Evolutionary conservation across 2,797 vertebrate species (phyloP), one percentile per base, ranked within the genome.

Genomic region (Pelodytes ibericus): DNA sequence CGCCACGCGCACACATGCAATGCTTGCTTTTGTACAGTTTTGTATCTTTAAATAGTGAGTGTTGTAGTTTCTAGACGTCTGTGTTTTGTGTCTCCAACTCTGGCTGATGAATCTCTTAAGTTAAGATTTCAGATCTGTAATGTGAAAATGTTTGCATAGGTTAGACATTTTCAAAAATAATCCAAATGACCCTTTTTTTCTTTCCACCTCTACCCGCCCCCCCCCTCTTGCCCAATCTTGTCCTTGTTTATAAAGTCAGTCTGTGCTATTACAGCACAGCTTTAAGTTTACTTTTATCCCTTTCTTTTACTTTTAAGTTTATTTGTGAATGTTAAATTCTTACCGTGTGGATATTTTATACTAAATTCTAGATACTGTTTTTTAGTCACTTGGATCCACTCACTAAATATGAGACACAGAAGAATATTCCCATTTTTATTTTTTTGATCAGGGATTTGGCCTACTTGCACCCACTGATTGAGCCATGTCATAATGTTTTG

Each of bases 311-410:
- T 62, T 39, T 31, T 53, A 15, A 2, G 24, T 7, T 31, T 58
- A 36, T 18, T 10, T 60, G 15, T 59, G 44, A 33, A 22, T 60
- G 63, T 68, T 31, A 22, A 31, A 64, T 75, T 62, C 74, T 75
- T 75, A 36, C 53, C 56, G 67, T 76, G 74, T 76, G 74, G 74
- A 76, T 76, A 76, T 71, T 76, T 75, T 16, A 59, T 69, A 69
- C 59, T 76, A 2, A 53, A 3, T 53, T 70, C 11, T 29, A 33
- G 25, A 31, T 22, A 44, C 49, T 16, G 51, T 18, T n/a, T 44
- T 66, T 36, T n/a, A 26, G 72, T 20, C 27, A 39, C 53, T 13
- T 51, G 20, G 51, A 30, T 51, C 60, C 22, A 56, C 62, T 29
- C n/a, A n/a, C n/a, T n/a, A n/a, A n/a, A n/a, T n/a, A n/a, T n/a